Base-by-base conservation (phyloP, 2,888 invertebrate genomes). In the Callosobruchus maculatus region DNA sequence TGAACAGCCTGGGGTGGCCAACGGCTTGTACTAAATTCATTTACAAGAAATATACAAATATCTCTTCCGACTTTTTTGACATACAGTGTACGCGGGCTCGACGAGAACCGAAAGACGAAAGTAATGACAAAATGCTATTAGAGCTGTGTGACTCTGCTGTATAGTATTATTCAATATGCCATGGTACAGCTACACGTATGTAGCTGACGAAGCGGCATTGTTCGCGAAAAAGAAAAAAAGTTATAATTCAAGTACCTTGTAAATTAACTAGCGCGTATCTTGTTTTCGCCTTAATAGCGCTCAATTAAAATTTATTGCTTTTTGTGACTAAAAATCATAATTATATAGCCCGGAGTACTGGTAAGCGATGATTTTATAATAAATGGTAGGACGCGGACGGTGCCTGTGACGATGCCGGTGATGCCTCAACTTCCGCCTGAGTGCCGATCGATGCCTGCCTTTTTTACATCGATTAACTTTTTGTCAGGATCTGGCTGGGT, bases 271-370 rank as follows among this genome's bases (percentile, higher is more conserved):
- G 72, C 68, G 18, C 67, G 49, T 70, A 70, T 74, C 74, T 72
- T 74, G 67, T 76, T 75, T 67, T 72, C 70, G 72, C 70, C 30
- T 73, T 74, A 77, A 74, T 77, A 72, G 71, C 75, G 67, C 67
- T 74, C 74, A 75, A 75, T 77, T 77, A 75, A 75, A 71, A 73
- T 75, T 77, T 75, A 76, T 74, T 68, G 71, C 74, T 71, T 67
- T 75, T 76, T 67, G 49, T 49, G 31, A 70, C 68, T 70, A 70
- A 77, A 75, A 77, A 77, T 72, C 70, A 75, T 75, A 77, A 77
- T 75, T 72, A 77, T 71, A 69, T 30, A 71, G 68, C 73, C 26
- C 70, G 71, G 26, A 26, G 26, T 26, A 26, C 26, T 26, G 26
- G 26, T 26, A 26, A 26, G 49, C 49, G 49, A 49, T 49, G 49